Conservation (phyloP, 2,888 invertebrate genomes). For the Tinea trinotella region DNA sequence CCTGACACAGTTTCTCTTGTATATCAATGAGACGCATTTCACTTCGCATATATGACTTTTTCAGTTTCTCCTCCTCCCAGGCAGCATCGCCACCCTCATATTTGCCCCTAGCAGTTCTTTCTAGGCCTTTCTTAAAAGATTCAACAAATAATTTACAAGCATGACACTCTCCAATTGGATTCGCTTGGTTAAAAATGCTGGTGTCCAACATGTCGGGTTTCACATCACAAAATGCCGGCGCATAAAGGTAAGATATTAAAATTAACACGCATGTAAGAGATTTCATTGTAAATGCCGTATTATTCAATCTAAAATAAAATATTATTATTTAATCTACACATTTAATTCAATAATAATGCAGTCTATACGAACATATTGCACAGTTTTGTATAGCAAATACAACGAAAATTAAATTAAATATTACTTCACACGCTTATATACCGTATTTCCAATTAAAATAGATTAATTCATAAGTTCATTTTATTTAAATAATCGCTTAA, state of each 20-base stretch:
- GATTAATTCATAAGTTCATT: neutral
- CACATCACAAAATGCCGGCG: conserved; percentile 27
- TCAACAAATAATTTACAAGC: conserved; percentile 81
- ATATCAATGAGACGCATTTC: conserved; percentile 94
- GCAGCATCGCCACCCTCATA: conserved; percentile 95
- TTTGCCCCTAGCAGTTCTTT: conserved; percentile 86
- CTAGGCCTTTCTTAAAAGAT: conserved; percentile 86
- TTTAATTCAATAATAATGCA: neutral
- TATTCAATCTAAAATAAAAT: conserved; percentile 1
- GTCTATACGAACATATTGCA: neutral
- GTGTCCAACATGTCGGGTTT: conserved; percentile 42
- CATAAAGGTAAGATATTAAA: neutral
- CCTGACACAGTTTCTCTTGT: conserved; percentile 88
- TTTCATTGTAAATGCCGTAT: neutral
- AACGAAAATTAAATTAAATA: neutral
- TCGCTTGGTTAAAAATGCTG: conserved; percentile 41
- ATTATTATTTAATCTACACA: neutral
- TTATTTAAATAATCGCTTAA: neutral
- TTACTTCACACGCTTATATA: neutral
- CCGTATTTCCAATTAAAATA: neutral
- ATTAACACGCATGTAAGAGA: neutral
- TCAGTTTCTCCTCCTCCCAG: conserved; percentile 92
- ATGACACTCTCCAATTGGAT: conserved; percentile 81
- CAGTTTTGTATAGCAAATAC: neutral
- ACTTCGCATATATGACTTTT: conserved; percentile 85